phyloP scores from a whole-genome alignment of 2,113 vertebrate species.

The Heterocephalus glaber region DNA sequence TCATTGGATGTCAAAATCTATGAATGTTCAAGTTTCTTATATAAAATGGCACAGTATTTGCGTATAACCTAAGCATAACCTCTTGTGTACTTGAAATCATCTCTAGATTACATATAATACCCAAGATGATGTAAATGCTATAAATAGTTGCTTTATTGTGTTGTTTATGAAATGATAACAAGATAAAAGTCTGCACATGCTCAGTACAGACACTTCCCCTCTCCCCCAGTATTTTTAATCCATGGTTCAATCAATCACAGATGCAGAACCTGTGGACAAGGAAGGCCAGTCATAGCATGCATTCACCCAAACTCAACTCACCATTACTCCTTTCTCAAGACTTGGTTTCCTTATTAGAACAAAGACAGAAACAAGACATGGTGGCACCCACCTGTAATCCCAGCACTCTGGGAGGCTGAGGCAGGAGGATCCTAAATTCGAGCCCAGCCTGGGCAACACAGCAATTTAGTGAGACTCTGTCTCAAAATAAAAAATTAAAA shows the following conservation, averaged over 20 bases:
- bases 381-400: background rate
- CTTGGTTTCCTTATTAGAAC: background rate
- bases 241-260: background rate
- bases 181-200: background rate
- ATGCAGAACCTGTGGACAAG: background rate
- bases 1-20: background rate
- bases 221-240: background rate
- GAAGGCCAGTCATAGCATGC: background rate
- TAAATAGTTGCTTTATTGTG: background rate
- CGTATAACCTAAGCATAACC: background rate
- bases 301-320: background rate
- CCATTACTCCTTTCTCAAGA: background rate
- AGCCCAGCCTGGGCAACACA: background rate
- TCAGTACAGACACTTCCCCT: background rate
- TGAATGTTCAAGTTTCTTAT: background rate
- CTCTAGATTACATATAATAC: background rate
- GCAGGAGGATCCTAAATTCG: background rate
- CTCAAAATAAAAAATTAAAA: background rate
- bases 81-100: background rate
- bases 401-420: background rate
- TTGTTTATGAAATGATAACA: background rate
- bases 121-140: background rate
- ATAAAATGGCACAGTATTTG: background rate
- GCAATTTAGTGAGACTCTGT: background rate
- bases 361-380: background rate